Conservation (phyloP, 2,113 vertebrate species). For the Alaudala cheleensis region DNA sequence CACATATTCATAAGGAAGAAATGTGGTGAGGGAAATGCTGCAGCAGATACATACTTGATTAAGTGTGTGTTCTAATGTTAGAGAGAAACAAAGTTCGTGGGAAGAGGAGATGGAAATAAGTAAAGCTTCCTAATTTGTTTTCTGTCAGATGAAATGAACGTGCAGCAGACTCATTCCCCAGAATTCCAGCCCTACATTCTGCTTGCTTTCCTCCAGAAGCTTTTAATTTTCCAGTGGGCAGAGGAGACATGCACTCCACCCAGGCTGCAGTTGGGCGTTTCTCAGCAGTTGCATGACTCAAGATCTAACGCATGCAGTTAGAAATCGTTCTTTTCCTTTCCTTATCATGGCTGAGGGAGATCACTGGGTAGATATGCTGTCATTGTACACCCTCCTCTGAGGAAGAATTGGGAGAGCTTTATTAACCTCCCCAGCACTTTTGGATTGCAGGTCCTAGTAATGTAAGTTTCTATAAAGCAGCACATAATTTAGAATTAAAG, state of each 20-base stretch:
- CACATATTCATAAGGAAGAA: slow-evolving; percentile 21
- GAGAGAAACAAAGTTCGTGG: background rate
- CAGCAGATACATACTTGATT: background rate
- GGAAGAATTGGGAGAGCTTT: background rate
- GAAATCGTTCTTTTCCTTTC: background rate
- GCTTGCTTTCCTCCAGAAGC: background rate
- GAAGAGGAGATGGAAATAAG: background rate
- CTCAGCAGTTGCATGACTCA: slow-evolving; percentile 12
- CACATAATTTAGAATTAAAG: background rate
- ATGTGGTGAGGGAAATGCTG: background rate
- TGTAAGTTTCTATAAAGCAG: background rate
- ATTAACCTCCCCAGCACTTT: background rate
- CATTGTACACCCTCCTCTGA: background rate
- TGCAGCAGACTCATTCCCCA: background rate
- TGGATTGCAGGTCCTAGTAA: background rate
- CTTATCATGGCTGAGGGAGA: background rate
- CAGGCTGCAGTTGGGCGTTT: background rate
- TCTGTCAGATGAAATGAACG: background rate
- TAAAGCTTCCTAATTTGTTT: background rate
- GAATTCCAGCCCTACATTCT: background rate
- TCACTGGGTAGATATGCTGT: background rate
- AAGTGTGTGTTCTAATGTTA: background rate
- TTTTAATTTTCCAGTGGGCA: background rate
- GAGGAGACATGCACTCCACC: background rate
- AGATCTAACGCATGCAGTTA: background rate